A percentile compares a stretch with the other conserved stretches of the same genome.
Conservation (phyloP, 2,888 invertebrate species). For the Bibio marci region DNA sequence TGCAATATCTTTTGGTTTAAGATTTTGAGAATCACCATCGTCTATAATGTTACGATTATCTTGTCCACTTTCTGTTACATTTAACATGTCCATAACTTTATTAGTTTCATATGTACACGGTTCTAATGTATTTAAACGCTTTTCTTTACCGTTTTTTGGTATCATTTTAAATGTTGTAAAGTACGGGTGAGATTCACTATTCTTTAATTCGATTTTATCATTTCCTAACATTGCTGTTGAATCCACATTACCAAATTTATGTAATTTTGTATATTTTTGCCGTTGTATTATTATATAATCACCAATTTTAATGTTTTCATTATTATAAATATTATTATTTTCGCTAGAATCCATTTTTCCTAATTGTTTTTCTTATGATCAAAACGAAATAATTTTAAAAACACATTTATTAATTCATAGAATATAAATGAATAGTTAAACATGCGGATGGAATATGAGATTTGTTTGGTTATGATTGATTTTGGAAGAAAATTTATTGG, state of each 20-base stretch:
- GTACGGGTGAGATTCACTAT: constrained; percentile 49
- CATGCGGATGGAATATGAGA: too few relatives aligned
- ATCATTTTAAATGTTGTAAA: constrained; percentile 62
- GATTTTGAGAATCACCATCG: constrained; percentile 53
- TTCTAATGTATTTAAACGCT: constrained; percentile 34
- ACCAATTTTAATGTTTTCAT: constrained; percentile 48
- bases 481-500: too few relatives aligned
- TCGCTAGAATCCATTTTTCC: too few relatives aligned
- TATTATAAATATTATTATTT: too few relatives aligned
- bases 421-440: too few relatives aligned
- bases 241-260: constrained; percentile 48
- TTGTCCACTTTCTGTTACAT: constrained; percentile 46
- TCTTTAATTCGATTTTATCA: constrained; percentile 48
- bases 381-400: too few relatives aligned
- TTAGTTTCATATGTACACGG: constrained; percentile 38
- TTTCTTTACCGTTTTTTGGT: constrained; percentile 33
- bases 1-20: constrained; percentile 69
- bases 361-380: too few relatives aligned
- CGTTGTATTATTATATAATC: constrained; percentile 61
- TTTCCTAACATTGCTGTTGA: constrained; percentile 48
- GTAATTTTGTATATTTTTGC: constrained; percentile 59
- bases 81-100: constrained; percentile 44
- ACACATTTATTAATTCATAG: too few relatives aligned
- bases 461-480: too few relatives aligned
- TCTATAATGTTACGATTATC: constrained; percentile 78